Evolutionary conservation across 2,797 vertebrate species (phyloP), one percentile per base, ranked within the genome.

Genomic region (Sebastes paucispinis): DNA sequence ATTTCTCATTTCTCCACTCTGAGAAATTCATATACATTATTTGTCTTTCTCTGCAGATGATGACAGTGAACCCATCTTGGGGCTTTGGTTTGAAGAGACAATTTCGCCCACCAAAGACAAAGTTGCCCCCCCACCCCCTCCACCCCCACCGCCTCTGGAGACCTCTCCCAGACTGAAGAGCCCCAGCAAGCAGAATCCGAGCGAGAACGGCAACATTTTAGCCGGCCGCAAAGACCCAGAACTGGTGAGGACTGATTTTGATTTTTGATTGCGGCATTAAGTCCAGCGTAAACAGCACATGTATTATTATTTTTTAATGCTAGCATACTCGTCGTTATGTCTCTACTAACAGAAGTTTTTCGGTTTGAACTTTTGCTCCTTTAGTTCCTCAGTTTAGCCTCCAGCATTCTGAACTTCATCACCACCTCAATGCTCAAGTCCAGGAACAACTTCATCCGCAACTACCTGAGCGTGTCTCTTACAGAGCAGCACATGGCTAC

Each of bases 11-110:
- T 43, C 68, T 69, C 25, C 58, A 47, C 59, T 68, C 18, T 16
- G 20, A 64, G 69, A 68, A 62, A 43, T 78, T 36, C 3, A 39
- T 36, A 20, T 72, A 57, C 81, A 79, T 85, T 25, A 27, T 75
- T 29, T 86, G 43, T 78, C 22, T 80, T 72, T 88, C 58, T 82
- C 85, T 89, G 58, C 92, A 99, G 98, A 99, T 87, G 98, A 99
- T 0, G 98, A 99, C 95, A 99, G 98, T n/a, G 98, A 99, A 79
- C 98, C 98, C 11, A 99, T 99, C 93, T 91, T 99, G 65, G 98
- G 98, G 31, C 97, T 99, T 3, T 99, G 98, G 98, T 99, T 99
- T 91, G 98, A 99, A 88, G 98, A 99, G 94, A 99, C 98, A 47
- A 99, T 99, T 95, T 99, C 98, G 34, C 98, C 98, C 16, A 97